Base-by-base conservation (phyloP, 2,797 vertebrate species). In the Columba guinea region DNA sequence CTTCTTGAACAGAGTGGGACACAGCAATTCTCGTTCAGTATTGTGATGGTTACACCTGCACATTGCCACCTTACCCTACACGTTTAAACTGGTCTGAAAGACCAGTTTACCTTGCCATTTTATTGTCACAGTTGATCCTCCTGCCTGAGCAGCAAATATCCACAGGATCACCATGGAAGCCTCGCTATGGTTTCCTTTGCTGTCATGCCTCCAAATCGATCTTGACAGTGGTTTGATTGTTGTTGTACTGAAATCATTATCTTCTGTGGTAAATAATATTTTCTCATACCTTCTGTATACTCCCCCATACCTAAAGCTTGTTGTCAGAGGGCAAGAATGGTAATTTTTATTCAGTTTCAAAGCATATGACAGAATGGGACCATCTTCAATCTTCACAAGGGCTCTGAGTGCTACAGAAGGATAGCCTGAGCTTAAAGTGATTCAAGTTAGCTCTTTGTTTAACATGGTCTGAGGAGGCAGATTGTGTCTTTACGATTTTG, bases 401-500 rank as follows among this genome's bases (percentile, higher is more conserved):
- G 13, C 27, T 83, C 37, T 73, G 34, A 56, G n/a, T 0, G 0
- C 46, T 77, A 48, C 39, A 83, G 49, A 70, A 80, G 14, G 30
- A 67, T 11, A 59, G 8, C 13, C 26, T 37, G 23, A 22, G 13
- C 46, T 69, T 34, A n/a, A 53, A 55, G 26, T 19, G 52, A 22
- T 21, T 56, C 0, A 0, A 63, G 9, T 34, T 59, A 76, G 14
- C 1, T 4, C 21, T 64, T 59, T 39, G 11, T 24, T 81, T 76
- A 49, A 37, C 6, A 14, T 8, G 9, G 13, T 23, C 55, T 55
- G 5, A 41, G 14, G 27, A 84, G 8, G 13, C 52, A 67, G 35
- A 63, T 63, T 55, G 6, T 9, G 0, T 46, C n/a, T 55, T 51
- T 41, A 16, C 60, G 5, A 39, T 27, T 65, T 88, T 90, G 11